A percentile compares a stretch with the other conserved stretches of the same genome.
Evolutionary conservation across 2,797 vertebrate species (phyloP).

Genomic region (Anabas testudineus): DNA sequence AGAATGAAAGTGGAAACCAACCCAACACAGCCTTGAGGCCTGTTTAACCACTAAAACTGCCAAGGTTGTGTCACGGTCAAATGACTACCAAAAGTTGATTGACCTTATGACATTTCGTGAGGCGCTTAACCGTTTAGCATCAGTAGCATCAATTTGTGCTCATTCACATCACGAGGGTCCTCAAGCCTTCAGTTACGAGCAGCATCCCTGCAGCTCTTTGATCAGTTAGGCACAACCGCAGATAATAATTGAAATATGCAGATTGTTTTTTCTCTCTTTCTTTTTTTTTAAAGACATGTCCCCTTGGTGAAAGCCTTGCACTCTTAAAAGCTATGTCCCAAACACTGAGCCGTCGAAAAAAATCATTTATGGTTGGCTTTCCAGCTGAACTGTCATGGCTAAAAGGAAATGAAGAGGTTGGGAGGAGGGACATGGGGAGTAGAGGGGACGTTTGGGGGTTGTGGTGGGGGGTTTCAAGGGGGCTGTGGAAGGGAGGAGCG

Average conservation of each 20-base stretch:
- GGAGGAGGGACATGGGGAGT: conserved; percentile 64
- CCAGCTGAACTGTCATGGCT: conserved; percentile 84
- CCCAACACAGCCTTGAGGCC: conserved; percentile 13
- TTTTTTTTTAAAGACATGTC: conserved; percentile 55
- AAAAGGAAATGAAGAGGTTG: conserved; percentile 82
- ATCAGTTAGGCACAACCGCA: conserved; percentile 76
- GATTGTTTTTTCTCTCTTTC: conserved; percentile 62
- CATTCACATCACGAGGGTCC: conserved; percentile 68
- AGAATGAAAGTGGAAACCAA: conserved; percentile 26
- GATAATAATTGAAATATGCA: conserved; percentile 76
- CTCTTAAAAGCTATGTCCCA: conserved; percentile 70
- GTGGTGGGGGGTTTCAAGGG: conserved; percentile 43
- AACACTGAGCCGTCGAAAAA: conserved; percentile 72
- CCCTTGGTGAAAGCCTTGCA: conserved; percentile 58
- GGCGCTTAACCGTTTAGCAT: conserved; percentile 75
- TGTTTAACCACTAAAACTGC: conserved; percentile 60
- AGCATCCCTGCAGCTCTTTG: conserved; percentile 74
- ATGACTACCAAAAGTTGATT: conserved; percentile 79
- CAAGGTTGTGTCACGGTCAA: conserved; percentile 71
- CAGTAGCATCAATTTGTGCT: conserved; percentile 74
- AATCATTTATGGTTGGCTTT: conserved; percentile 85
- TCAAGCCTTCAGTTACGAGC: conserved; percentile 78
- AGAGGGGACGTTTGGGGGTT: conserved; percentile 47
- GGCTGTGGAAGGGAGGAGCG: conserved; percentile 16
- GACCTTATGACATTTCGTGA: conserved; percentile 74